These are phyloP conservation scores for Hyposoter didymator DNA, from an alignment of 2,888 invertebrate genomes.

Conservation along the genomic window DNA sequence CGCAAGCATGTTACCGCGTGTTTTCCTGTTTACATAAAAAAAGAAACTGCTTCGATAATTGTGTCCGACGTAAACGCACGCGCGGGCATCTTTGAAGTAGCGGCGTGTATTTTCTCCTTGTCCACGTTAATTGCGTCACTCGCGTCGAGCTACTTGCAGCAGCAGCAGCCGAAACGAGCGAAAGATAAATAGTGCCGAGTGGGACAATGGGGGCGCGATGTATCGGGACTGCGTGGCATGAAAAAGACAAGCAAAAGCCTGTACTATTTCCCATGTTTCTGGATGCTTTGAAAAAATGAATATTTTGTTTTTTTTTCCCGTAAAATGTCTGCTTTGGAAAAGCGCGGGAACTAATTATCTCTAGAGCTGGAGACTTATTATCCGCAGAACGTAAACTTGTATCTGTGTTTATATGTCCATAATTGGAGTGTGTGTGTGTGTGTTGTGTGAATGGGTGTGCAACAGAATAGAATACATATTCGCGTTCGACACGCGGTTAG, in stretches of 20 bases:
- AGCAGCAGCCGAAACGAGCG: conserved; percentile 19
- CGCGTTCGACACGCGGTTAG: conserved; percentile 46
- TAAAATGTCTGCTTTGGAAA: not conserved
- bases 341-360: not conserved
- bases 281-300: not conserved
- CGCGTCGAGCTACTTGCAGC: conserved; percentile 52
- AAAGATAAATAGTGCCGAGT: conserved; percentile 53
- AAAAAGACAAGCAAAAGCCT: not conserved
- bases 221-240: not conserved
- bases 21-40: too few relatives aligned
- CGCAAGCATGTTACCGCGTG: too few relatives aligned
- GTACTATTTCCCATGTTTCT: not conserved
- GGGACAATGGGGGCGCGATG: conserved; percentile 23
- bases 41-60: too few relatives aligned
- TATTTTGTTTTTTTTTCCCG: not conserved
- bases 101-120: not conserved
- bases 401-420: conserved; percentile 6
- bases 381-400: not conserved
- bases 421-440: not conserved
- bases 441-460: conserved; percentile 16
- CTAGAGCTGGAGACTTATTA: not conserved
- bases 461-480: conserved; percentile 20
- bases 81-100: conserved; percentile 5
- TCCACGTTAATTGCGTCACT: conserved; percentile 57
- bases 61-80: not conserved